phyloP scores from a whole-genome alignment of 2,113 vertebrate genomes.

The Oncorhynchus tshawytscha region DNA sequence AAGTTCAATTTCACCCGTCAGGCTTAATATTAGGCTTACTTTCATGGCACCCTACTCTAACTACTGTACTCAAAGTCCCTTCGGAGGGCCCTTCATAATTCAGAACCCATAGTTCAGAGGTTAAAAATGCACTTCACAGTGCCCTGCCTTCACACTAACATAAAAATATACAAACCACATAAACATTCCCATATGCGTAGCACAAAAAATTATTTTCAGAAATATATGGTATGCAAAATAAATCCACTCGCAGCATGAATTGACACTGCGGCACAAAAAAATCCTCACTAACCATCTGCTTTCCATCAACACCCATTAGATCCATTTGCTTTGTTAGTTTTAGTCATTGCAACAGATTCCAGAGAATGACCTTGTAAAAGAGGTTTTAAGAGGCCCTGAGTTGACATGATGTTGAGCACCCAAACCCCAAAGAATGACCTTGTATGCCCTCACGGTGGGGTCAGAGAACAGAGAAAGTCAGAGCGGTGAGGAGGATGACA shows the following conservation, averaged over 20 bases:
- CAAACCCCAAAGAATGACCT: background rate
- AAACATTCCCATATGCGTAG: no score
- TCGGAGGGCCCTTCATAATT: no score
- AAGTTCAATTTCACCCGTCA: no score
- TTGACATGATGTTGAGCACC: background rate
- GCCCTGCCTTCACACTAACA: no score
- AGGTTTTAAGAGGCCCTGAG: background rate
- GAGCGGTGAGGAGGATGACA: background rate
- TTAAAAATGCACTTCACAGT: no score
- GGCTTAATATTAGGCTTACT: no score
- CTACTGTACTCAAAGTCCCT: no score
- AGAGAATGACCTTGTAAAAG: background rate
- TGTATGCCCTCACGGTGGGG: background rate
- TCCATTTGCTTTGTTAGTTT: background rate
- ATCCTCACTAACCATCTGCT: background rate
- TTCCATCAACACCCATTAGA: background rate
- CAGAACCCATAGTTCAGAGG: no score
- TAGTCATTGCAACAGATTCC: background rate
- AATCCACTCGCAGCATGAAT: background rate
- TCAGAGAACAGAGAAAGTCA: background rate
- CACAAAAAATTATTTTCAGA: background rate
- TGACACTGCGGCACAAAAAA: no score
- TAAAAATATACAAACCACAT: no score
- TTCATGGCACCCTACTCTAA: no score
- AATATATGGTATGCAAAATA: background rate